Evolutionary conservation across 2,797 vertebrate species (phyloP).

Genomic region (Valencia hispanica): DNA sequence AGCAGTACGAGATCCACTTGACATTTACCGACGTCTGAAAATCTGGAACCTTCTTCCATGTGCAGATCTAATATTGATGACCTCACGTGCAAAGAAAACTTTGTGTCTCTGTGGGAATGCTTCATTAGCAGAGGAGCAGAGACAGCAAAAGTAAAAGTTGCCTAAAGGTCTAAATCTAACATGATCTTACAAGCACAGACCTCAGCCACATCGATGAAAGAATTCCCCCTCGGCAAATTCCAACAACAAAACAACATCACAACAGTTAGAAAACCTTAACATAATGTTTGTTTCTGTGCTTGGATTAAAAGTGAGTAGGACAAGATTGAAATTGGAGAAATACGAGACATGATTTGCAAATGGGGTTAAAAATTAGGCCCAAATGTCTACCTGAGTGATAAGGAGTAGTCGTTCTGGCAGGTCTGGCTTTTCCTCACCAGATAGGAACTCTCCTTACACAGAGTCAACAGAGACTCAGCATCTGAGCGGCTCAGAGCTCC

Average conservation of each 20-base stretch:
- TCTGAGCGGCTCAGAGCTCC: slow-evolving; percentile 88
- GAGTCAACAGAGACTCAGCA: slow-evolving; percentile 88
- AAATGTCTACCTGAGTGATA: slow-evolving; percentile 89
- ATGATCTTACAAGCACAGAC: neutral
- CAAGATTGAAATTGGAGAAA: neutral
- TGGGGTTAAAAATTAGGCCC: neutral
- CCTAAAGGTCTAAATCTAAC: neutral
- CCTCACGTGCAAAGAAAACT: neutral
- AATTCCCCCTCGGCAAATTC: neutral
- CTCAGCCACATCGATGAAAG: neutral
- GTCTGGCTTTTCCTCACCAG: slow-evolving; percentile 93
- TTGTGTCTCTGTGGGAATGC: neutral
- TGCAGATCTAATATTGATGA: no score
- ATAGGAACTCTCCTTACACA: slow-evolving; percentile 95
- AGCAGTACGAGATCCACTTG: neutral
- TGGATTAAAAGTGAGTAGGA: neutral
- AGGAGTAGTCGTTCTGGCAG: slow-evolving; percentile 88
- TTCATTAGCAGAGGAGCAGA: neutral
- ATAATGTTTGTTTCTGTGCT: neutral
- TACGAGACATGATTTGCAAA: no score
- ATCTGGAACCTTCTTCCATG: neutral
- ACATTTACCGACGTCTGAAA: neutral
- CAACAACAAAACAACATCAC: neutral
- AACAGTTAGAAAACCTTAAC: neutral
- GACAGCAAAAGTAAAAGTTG: neutral